Conservation (phyloP, 1,140 invertebrate genomes). For the Artemia franciscana region DNA sequence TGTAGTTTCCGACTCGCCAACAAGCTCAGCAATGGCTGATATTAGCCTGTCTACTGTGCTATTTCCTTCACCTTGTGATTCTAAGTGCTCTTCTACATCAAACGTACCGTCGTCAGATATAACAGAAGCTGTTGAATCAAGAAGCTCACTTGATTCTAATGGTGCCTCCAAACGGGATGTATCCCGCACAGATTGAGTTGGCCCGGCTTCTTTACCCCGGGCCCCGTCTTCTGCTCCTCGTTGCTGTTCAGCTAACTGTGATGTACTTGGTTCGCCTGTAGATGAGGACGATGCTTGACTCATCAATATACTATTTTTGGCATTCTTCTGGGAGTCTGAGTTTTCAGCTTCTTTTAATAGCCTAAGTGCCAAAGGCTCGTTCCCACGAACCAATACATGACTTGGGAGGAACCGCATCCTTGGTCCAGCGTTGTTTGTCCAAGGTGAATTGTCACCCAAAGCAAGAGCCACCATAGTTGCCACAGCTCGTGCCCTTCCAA, state of each 20-base stretch:
- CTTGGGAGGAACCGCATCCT: background rate
- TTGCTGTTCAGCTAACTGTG: background rate
- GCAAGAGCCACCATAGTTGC: background rate
- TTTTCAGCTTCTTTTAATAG: background rate
- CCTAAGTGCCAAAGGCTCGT: background rate
- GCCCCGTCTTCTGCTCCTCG: background rate
- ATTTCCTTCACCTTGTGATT: background rate
- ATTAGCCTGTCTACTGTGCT: background rate
- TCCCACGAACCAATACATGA: background rate
- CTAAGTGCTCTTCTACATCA: background rate
- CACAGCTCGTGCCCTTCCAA: background rate
- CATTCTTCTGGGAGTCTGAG: conserved; percentile 5
- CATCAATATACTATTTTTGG: conserved; percentile 4
- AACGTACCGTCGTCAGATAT: background rate
- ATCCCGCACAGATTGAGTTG: background rate
- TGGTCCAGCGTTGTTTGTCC: background rate
- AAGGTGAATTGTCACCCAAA: background rate
- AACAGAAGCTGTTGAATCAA: conserved; percentile 4
- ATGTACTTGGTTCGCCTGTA: background rate
- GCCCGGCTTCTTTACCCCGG: background rate
- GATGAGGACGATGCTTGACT: background rate
- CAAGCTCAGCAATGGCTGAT: background rate
- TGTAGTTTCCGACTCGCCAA: conserved; percentile 12
- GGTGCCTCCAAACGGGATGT: background rate
- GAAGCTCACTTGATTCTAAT: background rate